Conservation (phyloP, 2,113 vertebrate species). For the Mustelus asterias region DNA sequence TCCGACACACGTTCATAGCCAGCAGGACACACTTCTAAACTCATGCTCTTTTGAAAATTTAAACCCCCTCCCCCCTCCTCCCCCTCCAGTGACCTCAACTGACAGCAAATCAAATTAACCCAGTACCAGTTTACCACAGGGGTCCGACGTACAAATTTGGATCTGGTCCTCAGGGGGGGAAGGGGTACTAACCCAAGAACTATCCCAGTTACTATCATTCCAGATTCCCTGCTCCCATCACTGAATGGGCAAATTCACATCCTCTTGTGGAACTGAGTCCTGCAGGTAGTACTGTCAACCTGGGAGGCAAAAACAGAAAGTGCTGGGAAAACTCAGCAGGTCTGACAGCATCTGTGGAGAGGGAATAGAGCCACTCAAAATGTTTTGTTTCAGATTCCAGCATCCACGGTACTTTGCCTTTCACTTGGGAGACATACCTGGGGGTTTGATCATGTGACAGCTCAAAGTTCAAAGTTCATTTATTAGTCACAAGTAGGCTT, state of each 20-base stretch:
- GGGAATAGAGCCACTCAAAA: too few species aligned
- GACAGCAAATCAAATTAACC: background rate
- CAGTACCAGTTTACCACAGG: background rate
- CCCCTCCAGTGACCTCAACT: background rate
- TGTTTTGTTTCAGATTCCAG: too few species aligned
- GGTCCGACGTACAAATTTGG: background rate
- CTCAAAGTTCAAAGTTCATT: background rate
- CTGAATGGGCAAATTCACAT: background rate
- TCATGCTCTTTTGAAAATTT: background rate
- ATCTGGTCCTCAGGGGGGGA: background rate
- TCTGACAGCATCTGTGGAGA: too few species aligned
- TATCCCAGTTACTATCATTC: background rate
- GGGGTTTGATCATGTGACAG: background rate
- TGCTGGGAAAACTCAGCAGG: too few species aligned
- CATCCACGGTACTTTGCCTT: too few species aligned
- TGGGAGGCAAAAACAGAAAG: too few species aligned
- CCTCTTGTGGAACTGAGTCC: background rate
- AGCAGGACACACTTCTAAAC: background rate
- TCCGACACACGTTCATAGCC: background rate
- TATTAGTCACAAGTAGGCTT: too few species aligned
- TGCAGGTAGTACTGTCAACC: background rate
- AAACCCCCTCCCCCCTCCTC: background rate
- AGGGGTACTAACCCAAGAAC: background rate
- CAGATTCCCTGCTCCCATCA: background rate
- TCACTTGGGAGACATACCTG: background rate